These are phyloP conservation scores for Knipowitschia caucasica DNA, from an alignment of 2,797 vertebrate species.

Conservation along the genomic window DNA sequence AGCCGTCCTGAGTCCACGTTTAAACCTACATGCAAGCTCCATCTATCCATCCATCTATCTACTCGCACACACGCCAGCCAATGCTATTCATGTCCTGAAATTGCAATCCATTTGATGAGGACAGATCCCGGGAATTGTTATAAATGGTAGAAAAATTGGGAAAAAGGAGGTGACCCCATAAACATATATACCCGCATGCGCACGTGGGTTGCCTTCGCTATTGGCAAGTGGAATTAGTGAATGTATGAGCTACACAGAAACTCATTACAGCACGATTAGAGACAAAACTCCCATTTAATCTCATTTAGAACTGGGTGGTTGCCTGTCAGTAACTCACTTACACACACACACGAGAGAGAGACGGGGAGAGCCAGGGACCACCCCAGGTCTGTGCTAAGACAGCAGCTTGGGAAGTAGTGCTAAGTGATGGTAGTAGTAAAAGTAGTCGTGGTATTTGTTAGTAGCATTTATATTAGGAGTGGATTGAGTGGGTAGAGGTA, in stretches of 20 bases:
- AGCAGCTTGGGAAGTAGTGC: no score
- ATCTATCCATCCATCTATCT: slow-evolving; percentile 7
- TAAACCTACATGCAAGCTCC: slow-evolving; percentile 11
- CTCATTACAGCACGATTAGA: slow-evolving; percentile 81
- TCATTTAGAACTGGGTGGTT: slow-evolving; percentile 74
- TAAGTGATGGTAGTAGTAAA: slow-evolving; percentile 28
- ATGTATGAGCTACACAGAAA: slow-evolving; percentile 79
- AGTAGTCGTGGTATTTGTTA: no score
- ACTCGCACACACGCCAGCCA: slow-evolving; percentile 42
- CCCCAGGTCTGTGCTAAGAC: slow-evolving; percentile 19
- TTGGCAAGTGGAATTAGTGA: slow-evolving; percentile 80
- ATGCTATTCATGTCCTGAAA: slow-evolving; percentile 64
- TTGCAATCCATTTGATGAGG: slow-evolving; percentile 61
- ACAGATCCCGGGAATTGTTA: slow-evolving; percentile 64
- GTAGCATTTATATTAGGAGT: no score
- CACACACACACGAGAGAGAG: slow-evolving; percentile 25
- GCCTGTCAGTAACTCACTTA: slow-evolving; percentile 67
- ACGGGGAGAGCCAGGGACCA: slow-evolving; percentile 20
- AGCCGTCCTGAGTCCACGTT: slow-evolving; percentile 51
- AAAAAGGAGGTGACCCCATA: slow-evolving; percentile 62
- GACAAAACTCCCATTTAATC: slow-evolving; percentile 78
- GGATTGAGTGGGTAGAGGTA: no score
- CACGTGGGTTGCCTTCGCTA: slow-evolving; percentile 69
- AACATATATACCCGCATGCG: slow-evolving; percentile 36
- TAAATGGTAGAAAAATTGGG: slow-evolving; percentile 67